Evolutionary conservation across 64 coral and sea anemone species (phyloP), one percentile per base, ranked within the genome.

Genomic region (Porites lutea): DNA sequence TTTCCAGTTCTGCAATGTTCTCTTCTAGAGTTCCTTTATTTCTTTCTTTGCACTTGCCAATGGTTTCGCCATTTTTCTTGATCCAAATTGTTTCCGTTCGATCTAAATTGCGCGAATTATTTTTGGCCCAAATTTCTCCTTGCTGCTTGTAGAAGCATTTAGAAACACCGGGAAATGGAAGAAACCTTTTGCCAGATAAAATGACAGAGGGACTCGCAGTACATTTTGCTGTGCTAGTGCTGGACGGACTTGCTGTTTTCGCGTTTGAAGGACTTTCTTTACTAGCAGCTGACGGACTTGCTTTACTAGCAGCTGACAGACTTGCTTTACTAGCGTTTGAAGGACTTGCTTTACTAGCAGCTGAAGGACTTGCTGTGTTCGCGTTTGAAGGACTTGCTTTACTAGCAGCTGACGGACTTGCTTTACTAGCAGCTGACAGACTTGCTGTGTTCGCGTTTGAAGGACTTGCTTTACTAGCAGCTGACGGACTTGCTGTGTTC

Each of bases 91-190:
- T 78, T 55, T 54, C 50, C 49, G 75, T 8, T 78, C 75, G 18
- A 19, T 54, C 51, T 55, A 78, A 54, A 55, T 78, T 78, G 75
- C 52, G 52, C 75, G 50, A 55, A 78, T 78, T 78, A 78, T 78
- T 78, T 55, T 23, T 78, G 57, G 75, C 75, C 75, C 75, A 78
- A 55, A 55, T 78, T 78, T 78, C 50, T 52, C 68, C 82, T 86
- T 86, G 63, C 46, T 54, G 46, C 48, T 65, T 65, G 61, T 87
- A 87, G 74, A 87, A 87, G 67, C 11, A 14, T 72, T 73, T 87
- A 72, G 84, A 87, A 66, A 87, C 21, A 13, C 71, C 84, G 20
- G 84, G 84, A 87, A 87, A 87, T 55, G 68, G 66, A 72, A 73
- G 79, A 45, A 47, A 15, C 58, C 7, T 82, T 23, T 62, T 45